A percentile compares a stretch with the other conserved stretches of the same genome.
Evolutionary conservation across 2,888 invertebrate genomes (phyloP).

Genomic region (Actias luna): DNA sequence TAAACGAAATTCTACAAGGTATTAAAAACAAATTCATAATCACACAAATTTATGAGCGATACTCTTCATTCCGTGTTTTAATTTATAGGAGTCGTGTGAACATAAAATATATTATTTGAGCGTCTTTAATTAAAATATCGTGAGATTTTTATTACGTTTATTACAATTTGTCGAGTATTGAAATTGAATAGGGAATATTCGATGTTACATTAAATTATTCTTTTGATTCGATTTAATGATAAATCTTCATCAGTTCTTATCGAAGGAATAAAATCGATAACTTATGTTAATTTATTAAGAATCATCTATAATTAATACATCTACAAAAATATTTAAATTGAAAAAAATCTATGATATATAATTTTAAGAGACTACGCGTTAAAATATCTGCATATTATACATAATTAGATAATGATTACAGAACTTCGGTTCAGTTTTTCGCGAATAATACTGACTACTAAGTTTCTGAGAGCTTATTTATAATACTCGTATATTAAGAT

Average conservation of each 20-base stretch:
- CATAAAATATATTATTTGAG: neutral
- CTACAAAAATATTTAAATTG: too few relatives aligned
- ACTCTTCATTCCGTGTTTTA: neutral
- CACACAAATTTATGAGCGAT: neutral
- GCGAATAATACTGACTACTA: too few relatives aligned
- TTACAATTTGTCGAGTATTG: neutral
- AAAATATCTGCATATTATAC: too few relatives aligned
- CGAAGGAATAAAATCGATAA: neutral
- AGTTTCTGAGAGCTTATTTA: too few relatives aligned
- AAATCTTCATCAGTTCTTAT: neutral
- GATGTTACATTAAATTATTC: neutral
- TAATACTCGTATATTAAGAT: too few relatives aligned
- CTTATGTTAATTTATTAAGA: neutral
- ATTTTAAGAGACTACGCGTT: too few relatives aligned
- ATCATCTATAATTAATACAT: too few relatives aligned
- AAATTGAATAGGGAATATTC: neutral
- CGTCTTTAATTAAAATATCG: neutral
- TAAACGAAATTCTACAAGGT: neutral
- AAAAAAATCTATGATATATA: too few relatives aligned
- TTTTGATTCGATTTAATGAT: neutral
- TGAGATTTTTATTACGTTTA: neutral
- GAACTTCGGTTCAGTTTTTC: too few relatives aligned
- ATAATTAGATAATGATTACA: too few relatives aligned
- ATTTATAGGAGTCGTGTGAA: conserved; percentile 3
- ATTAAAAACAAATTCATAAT: neutral